phyloP scores from a whole-genome alignment of 2,113 vertebrate genomes.

The Eubucco bourcierii region DNA sequence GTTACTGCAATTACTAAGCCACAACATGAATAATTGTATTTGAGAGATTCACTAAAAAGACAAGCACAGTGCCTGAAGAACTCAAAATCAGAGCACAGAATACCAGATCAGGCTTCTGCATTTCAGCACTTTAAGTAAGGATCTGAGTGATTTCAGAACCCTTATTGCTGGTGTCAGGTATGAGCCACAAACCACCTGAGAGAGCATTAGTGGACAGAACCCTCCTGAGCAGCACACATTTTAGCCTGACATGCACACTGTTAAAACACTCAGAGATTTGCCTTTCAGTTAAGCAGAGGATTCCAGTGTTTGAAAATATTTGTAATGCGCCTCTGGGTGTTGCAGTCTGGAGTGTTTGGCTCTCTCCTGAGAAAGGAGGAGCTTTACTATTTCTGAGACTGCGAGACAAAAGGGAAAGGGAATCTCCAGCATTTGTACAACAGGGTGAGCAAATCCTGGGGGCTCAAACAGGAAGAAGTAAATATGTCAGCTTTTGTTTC shows the following conservation, averaged over 20 bases:
- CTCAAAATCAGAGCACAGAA: neutral
- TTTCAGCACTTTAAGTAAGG: neutral
- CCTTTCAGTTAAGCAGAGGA: neutral
- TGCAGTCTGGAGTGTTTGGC: neutral
- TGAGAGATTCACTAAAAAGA: slow-evolving; percentile 28
- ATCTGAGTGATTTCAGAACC: neutral
- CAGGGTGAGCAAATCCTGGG: neutral
- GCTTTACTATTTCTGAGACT: neutral
- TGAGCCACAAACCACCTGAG: neutral
- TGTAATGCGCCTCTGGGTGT: neutral
- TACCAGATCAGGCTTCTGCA: neutral
- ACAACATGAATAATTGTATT: slow-evolving; percentile 54
- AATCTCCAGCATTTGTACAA: neutral
- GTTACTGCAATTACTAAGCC: slow-evolving; percentile 52
- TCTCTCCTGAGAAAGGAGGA: neutral
- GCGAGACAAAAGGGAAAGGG: neutral
- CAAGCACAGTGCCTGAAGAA: neutral
- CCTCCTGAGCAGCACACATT: neutral
- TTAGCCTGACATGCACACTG: neutral
- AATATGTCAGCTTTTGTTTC: neutral
- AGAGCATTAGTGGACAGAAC: neutral
- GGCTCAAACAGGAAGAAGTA: neutral
- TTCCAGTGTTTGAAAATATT: neutral
- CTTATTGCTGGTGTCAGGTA: neutral
- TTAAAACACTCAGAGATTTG: neutral